Percentiles rank a stretch among this genome's conserved stretches.
phyloP scores from a whole-genome alignment of 2,113 vertebrate species.

The Apodemus speciosus region DNA sequence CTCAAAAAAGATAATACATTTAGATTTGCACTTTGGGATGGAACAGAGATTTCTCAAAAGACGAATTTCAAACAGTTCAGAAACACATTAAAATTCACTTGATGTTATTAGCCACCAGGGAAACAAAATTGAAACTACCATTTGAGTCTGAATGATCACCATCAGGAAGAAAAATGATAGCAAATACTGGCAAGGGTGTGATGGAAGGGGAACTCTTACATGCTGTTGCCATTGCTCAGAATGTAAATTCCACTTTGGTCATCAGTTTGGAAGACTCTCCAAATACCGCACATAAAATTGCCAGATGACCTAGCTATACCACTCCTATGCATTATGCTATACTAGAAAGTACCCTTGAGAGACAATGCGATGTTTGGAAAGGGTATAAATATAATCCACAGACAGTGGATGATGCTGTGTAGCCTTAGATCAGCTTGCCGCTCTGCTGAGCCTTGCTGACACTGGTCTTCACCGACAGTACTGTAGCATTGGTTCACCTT shows the following conservation, averaged over 20 bases:
- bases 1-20: not conserved
- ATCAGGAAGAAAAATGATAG: not conserved
- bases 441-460: too few species aligned
- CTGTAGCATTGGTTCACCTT: too few species aligned
- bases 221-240: too few species aligned
- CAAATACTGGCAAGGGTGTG: not conserved
- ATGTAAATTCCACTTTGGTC: not conserved
- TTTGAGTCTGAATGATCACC: not conserved
- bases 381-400: too few species aligned
- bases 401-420: too few species aligned
- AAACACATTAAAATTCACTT: not conserved
- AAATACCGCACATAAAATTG: not conserved
- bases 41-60: not conserved
- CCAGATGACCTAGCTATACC: not conserved
- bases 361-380: too few species aligned
- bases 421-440: too few species aligned
- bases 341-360: too few species aligned
- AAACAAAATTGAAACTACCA: not conserved
- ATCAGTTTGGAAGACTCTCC: not conserved
- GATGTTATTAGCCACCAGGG: not conserved
- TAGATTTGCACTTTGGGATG: too few species aligned
- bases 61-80: not conserved
- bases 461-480: too few species aligned
- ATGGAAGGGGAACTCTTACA: not conserved
- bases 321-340: not conserved